A percentile compares a stretch with the other conserved stretches of the same genome.
Conservation (phyloP, 2,888 invertebrate species). For the Philopedon plagiatum region DNA sequence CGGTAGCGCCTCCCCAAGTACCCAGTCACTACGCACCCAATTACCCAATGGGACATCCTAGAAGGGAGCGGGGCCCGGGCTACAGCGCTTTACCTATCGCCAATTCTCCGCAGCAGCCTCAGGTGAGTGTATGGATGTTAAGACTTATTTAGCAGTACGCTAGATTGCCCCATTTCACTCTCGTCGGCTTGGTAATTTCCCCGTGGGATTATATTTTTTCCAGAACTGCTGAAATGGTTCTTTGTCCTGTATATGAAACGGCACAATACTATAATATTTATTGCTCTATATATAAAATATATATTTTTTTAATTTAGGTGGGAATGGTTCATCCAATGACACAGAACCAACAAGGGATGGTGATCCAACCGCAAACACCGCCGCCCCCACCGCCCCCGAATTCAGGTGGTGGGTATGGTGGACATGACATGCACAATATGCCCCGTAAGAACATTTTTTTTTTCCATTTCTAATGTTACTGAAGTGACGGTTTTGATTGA, state of each 20-base stretch:
- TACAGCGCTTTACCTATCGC: conserved; percentile 89
- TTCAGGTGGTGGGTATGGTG: conserved; percentile 66
- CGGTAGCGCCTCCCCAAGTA: conserved; percentile 95
- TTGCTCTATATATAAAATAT: no score
- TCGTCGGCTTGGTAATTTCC: no score
- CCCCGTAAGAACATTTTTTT: no score
- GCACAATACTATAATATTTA: no score
- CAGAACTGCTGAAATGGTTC: no score
- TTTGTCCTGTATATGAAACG: no score
- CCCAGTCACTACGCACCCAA: conserved; percentile 98
- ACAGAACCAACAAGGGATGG: conserved; percentile 61
- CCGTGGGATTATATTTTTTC: no score
- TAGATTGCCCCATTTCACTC: no score
- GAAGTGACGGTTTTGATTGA: no score
- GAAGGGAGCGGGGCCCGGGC: conserved; percentile 77
- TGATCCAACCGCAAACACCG: conserved; percentile 73
- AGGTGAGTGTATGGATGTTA: conserved; percentile 19
- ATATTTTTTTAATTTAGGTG: conserved; percentile 68
- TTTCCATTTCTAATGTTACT: no score
- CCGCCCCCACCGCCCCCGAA: conserved; percentile 77
- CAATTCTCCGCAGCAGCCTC: conserved; percentile 58
- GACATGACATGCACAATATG: conserved; percentile 70
- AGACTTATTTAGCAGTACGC: background rate
- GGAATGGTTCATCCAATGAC: conserved; percentile 90
- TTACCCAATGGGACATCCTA: conserved; percentile 87